Percentiles rank a stretch among this genome's conserved stretches.
Evolutionary conservation across 2,113 vertebrate genomes (phyloP).

Genomic region (Globicephala melas): DNA sequence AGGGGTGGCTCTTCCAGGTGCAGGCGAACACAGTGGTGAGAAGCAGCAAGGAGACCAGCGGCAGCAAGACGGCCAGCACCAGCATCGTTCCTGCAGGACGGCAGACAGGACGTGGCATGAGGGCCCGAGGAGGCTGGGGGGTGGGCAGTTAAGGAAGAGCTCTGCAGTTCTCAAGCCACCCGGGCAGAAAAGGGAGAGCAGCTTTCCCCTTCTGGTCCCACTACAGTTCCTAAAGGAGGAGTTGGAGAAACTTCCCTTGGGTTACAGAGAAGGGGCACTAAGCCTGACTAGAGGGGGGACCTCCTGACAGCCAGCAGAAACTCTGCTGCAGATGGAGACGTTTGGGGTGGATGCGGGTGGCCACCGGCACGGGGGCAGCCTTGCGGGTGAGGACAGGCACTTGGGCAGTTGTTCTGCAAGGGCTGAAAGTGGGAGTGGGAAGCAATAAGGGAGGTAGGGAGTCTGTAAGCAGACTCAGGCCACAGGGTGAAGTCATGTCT

Average conservation of each 20-base stretch:
- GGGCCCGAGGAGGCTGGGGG: background rate
- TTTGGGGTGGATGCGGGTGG: background rate
- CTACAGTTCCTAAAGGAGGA: background rate
- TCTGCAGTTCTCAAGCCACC: background rate
- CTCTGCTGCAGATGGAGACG: background rate
- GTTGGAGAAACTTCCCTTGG: background rate
- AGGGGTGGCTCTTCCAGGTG: conserved; percentile 65
- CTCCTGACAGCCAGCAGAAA: background rate
- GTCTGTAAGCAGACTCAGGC: background rate
- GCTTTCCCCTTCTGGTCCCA: background rate
- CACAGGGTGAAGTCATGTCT: background rate
- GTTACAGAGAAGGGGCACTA: background rate
- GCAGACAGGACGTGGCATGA: background rate
- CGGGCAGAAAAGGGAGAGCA: background rate
- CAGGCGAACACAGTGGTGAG: conserved; percentile 19
- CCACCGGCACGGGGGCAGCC: background rate
- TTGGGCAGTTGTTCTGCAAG: background rate
- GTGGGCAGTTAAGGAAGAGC: background rate
- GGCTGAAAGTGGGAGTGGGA: background rate
- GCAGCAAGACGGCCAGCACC: conserved; percentile 59
- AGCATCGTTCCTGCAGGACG: conserved; percentile 47
- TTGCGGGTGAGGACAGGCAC: background rate
- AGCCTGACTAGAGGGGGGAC: background rate
- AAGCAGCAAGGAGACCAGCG: background rate
- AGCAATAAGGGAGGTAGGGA: background rate